A percentile compares a stretch with the other conserved stretches of the same genome.
phyloP scores from a whole-genome alignment of 2,797 vertebrate genomes.

The Lagocephalus sceleratus region DNA sequence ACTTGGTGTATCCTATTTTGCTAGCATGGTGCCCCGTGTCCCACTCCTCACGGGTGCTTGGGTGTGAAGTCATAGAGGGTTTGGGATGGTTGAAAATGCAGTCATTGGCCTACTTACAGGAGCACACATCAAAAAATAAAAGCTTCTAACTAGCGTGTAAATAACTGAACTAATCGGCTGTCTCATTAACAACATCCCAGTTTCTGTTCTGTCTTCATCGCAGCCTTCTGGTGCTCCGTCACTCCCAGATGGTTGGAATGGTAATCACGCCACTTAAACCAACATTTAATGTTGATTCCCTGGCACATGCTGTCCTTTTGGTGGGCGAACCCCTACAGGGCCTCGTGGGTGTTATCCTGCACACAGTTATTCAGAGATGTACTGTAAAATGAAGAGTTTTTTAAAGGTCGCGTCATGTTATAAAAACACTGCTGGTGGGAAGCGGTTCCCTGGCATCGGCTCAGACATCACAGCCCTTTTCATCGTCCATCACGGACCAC shows the following conservation, averaged over 20 bases:
- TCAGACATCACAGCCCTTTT: no score
- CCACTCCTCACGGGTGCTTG: constrained; percentile 30
- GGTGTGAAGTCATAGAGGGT: constrained; percentile 3
- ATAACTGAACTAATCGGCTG: constrained; percentile 65
- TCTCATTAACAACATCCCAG: constrained; percentile 60
- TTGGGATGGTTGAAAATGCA: neutral
- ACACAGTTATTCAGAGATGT: neutral
- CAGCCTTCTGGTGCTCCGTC: constrained; percentile 63
- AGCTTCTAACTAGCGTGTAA: constrained; percentile 34
- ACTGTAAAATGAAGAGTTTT: no score
- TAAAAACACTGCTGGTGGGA: no score
- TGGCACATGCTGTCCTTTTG: constrained; percentile 46
- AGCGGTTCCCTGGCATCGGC: no score
- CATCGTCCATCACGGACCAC: no score
- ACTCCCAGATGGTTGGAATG: constrained; percentile 66
- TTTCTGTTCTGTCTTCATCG: constrained; percentile 43
- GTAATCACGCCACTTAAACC: constrained; percentile 63
- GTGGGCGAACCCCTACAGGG: constrained; percentile 37
- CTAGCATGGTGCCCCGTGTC: constrained; percentile 45
- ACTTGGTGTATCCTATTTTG: constrained; percentile 49
- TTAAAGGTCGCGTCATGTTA: no score
- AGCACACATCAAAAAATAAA: constrained; percentile 43
- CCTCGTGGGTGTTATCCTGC: constrained; percentile 22
- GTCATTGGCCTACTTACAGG: constrained; percentile 6
- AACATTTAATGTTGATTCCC: constrained; percentile 61